Evolutionary conservation across 2,888 invertebrate genomes (phyloP).

Genomic region (Ormyrus labotus): DNA sequence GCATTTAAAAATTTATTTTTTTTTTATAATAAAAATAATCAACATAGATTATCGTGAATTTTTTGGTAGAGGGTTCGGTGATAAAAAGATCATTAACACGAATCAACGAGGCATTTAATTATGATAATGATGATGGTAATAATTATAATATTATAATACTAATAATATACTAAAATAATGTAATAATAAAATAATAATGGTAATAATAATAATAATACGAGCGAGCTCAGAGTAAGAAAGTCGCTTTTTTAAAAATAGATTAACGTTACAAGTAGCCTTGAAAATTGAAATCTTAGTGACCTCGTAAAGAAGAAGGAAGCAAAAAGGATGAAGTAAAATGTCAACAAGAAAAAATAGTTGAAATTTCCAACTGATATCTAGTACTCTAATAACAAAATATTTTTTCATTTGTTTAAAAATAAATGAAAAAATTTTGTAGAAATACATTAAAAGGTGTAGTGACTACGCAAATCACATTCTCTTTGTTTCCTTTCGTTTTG

Average conservation of each 20-base stretch:
- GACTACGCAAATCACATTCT: conserved; percentile 69
- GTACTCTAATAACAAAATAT: conserved; percentile 48
- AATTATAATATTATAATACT: conserved; percentile 52
- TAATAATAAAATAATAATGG: conserved; percentile 48
- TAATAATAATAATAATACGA: conserved; percentile 56
- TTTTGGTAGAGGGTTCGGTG: conserved; percentile 44
- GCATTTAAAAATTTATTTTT: too few relatives aligned
- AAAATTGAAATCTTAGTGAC: conserved; percentile 15
- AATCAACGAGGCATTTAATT: conserved; percentile 56
- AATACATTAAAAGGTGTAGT: conserved; percentile 68
- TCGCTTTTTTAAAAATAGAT: conserved; percentile 49
- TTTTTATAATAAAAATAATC: conserved; percentile 14
- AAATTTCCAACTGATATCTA: conserved; percentile 39
- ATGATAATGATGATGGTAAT: conserved; percentile 48
- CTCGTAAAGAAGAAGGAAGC: conserved; percentile 49
- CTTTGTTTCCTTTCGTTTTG: conserved; percentile 62
- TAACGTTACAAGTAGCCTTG: conserved; percentile 47
- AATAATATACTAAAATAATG: conserved; percentile 51
- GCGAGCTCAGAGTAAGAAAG: conserved; percentile 52
- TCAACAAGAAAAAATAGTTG: conserved; percentile 33
- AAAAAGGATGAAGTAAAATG: conserved; percentile 50
- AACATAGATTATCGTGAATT: conserved; percentile 30
- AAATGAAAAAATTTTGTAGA: conserved; percentile 43
- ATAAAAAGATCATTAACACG: conserved; percentile 53
- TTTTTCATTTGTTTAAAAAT: conserved; percentile 33